Evolutionary conservation across 2,797 vertebrate species (phyloP), one percentile per base, ranked within the genome.

Genomic region (Chelon labrosus): DNA sequence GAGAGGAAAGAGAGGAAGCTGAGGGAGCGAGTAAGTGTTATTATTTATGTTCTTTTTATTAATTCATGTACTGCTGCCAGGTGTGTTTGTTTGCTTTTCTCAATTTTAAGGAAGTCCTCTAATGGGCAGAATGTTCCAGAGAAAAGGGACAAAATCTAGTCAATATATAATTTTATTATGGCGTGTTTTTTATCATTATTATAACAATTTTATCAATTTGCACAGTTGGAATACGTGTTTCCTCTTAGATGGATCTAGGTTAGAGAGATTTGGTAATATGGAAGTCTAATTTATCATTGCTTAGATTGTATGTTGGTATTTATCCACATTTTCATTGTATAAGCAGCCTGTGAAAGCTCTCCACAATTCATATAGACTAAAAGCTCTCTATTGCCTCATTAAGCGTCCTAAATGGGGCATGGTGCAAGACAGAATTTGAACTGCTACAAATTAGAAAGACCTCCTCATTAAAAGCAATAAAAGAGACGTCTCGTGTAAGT

Each of bases 1-100:
- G 97, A 97, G 88, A 90, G 96, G 72, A 96, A 96, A 82, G 96
- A 97, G 84, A 94, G 95, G 86, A 97, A 97, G 59, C 91, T 96
- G 35, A 83, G 92, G 70, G 95, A 96, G 62, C 92, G 91, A 90
- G 96, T 97, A 82, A 94, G 94, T 83, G 8, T 4, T 35, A 12
- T 68, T 9, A 7, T 17, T 47, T 25, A 35, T 50, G 16, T 14
- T 51, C 73, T 42, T 42, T 52, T 35, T 3, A 46, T 14, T 46
- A 8, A 46, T 46, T 46, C 8, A 8, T 17, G 44, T n/a, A 46
- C 44, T 17, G 44, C 16, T 46, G 44, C 7, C 16, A 46, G 44
- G 17, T 17, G 42, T 2, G 42, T 7, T 5, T 16, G 14, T 44
- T 44, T 4, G 25, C 25, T 27, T 4, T 27, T 27, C 25, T 35